Conservation (phyloP, 2,113 vertebrate genomes). For the Otocyon megalotis region DNA sequence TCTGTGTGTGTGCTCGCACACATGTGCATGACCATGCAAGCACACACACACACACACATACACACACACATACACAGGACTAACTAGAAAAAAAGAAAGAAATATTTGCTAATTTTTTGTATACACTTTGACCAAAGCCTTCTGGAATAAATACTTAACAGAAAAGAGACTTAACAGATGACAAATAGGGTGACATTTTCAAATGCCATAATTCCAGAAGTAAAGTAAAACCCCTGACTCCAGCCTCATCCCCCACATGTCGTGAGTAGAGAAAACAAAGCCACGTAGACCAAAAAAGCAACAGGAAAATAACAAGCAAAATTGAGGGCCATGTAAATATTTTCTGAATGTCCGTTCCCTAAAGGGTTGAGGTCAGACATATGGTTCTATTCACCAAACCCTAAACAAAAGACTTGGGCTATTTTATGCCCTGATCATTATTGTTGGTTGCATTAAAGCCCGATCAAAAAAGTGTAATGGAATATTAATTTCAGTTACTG, state of each 20-base stretch:
- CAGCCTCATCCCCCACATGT: slow-evolving; percentile 55
- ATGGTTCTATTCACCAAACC: slow-evolving; percentile 75
- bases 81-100: background rate
- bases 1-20: background rate
- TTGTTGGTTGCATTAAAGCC: slow-evolving; percentile 74
- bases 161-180: slow-evolving; percentile 59
- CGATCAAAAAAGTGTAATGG: slow-evolving; percentile 69
- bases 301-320: slow-evolving; percentile 69
- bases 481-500: slow-evolving; percentile 80
- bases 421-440: slow-evolving; percentile 77
- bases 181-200: slow-evolving; percentile 67
- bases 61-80: background rate
- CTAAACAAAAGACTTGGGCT: slow-evolving; percentile 76
- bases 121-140: slow-evolving; percentile 46
- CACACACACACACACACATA: background rate
- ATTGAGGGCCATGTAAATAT: slow-evolving; percentile 70
- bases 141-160: slow-evolving; percentile 65
- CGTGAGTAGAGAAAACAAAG: slow-evolving; percentile 68
- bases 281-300: slow-evolving; percentile 73
- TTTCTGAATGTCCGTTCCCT: slow-evolving; percentile 79
- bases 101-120: slow-evolving; percentile 60
- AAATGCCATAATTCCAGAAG: slow-evolving; percentile 71
- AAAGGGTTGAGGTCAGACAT: slow-evolving; percentile 80
- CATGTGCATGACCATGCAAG: background rate
- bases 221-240: slow-evolving; percentile 55